A percentile compares a stretch with the other conserved stretches of the same genome.
phyloP scores from a whole-genome alignment of 2,888 invertebrate genomes.

The Coleophora flavipennella region DNA sequence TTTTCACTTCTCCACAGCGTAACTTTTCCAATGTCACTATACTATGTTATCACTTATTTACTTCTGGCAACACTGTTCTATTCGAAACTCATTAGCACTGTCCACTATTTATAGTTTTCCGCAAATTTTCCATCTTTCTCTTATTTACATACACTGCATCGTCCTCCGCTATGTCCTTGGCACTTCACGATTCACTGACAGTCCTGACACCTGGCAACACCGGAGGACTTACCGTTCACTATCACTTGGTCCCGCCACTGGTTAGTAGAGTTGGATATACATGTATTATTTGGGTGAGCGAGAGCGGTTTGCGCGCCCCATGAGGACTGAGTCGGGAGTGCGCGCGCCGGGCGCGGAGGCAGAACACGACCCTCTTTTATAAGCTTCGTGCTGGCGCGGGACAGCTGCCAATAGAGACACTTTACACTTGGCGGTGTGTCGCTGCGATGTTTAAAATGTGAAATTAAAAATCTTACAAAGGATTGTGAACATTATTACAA shows the following conservation, averaged over 20 bases:
- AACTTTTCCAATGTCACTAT: constrained; percentile 2
- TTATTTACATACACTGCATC: constrained; percentile 19
- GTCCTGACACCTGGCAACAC: constrained; percentile 42
- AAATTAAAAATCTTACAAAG: too few species aligned
- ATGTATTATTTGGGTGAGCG: constrained; percentile 53
- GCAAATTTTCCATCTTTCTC: constrained; percentile 9
- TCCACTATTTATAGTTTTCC: constrained; percentile 7
- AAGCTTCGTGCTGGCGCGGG: constrained; percentile 62
- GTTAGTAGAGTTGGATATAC: constrained; percentile 27
- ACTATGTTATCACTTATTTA: constrained; percentile 21
- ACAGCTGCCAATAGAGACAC: constrained; percentile 37
- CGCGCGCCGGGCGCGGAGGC: constrained; percentile 63
- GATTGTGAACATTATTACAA: too few species aligned
- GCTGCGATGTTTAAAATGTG: not conserved
- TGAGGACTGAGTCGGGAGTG: constrained; percentile 62
- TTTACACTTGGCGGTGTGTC: not conserved
- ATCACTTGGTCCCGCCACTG: constrained; percentile 67
- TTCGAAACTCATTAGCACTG: constrained; percentile 13
- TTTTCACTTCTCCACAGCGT: not conserved
- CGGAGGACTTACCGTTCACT: constrained; percentile 66
- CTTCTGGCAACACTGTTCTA: constrained; percentile 50
- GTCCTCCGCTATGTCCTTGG: constrained; percentile 15
- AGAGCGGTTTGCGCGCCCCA: constrained; percentile 66
- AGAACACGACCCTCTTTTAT: constrained; percentile 61
- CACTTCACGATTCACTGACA: constrained; percentile 22